Conservation (phyloP, 2,888 invertebrate genomes). For the Drosophila aldrichi region DNA sequence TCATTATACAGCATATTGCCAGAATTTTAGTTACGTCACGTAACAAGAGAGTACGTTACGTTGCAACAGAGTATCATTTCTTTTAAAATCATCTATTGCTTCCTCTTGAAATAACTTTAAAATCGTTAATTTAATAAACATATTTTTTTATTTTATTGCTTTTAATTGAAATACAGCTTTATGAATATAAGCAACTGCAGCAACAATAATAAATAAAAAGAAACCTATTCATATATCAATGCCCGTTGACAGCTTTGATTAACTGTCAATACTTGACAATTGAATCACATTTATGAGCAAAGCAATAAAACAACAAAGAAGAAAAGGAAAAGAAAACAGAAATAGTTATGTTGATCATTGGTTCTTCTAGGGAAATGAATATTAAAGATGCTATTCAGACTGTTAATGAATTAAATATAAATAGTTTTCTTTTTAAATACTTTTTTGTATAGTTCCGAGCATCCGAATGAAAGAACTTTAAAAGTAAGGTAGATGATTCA, state of each 20-base stretch:
- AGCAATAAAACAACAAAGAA: background rate
- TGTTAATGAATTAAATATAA: constrained; percentile 1
- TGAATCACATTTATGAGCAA: background rate
- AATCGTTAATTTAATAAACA: background rate
- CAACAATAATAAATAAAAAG: background rate
- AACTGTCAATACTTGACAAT: constrained; percentile 8
- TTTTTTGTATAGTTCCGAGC: background rate
- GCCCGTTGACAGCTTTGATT: constrained; percentile 6
- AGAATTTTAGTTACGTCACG: no score
- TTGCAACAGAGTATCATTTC: no score
- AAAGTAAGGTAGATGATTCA: background rate
- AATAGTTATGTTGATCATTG: constrained; percentile 1
- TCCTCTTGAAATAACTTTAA: no score
- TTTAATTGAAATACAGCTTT: constrained; percentile 1
- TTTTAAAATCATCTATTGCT: no score
- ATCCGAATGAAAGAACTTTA: background rate
- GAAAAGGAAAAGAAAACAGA: background rate
- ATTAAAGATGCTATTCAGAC: background rate
- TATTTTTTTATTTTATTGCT: background rate
- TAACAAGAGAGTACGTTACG: no score
- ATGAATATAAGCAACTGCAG: background rate
- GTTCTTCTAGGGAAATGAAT: background rate
- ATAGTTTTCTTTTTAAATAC: background rate
- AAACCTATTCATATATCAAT: constrained; percentile 1
- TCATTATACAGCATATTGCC: no score